These are phyloP conservation scores for Glandiceps talaboti DNA, from an alignment of 53 echinoderm and acorn worm genomes.

Conservation along the genomic window DNA sequence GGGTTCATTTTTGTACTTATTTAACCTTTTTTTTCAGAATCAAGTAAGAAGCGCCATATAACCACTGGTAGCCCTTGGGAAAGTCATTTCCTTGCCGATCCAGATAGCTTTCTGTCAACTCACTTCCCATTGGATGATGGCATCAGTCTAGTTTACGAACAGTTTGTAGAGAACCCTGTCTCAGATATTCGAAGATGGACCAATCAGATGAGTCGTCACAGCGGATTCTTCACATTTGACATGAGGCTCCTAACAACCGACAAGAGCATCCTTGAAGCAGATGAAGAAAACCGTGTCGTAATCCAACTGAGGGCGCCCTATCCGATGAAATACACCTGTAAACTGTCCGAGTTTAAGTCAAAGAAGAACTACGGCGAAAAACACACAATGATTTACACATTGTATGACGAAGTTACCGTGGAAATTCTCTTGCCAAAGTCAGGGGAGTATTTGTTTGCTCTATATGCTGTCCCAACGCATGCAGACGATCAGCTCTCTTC, in stretches of 20 bases:
- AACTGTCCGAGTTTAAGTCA: neutral
- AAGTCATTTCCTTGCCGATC: slow-evolving; percentile 26
- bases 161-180: neutral
- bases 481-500: neutral
- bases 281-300: neutral
- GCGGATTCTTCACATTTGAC: neutral
- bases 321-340: neutral
- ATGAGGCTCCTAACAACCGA: neutral
- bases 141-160: neutral
- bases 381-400: neutral
- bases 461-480: neutral
- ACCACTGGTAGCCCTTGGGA: slow-evolving; percentile 18
- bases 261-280: neutral
- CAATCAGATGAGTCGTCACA: neutral
- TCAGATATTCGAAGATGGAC: neutral
- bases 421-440: neutral
- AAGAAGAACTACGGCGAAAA: neutral
- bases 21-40: too few species aligned
- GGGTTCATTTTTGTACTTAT: too few species aligned
- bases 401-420: neutral
- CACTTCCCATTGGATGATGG: slow-evolving; percentile 11
- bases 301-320: neutral
- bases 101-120: slow-evolving; percentile 4
- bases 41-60: slow-evolving; percentile 19
- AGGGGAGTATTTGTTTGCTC: neutral